phyloP scores from a whole-genome alignment of 2,888 invertebrate species.

The Isotomurus palustris region DNA sequence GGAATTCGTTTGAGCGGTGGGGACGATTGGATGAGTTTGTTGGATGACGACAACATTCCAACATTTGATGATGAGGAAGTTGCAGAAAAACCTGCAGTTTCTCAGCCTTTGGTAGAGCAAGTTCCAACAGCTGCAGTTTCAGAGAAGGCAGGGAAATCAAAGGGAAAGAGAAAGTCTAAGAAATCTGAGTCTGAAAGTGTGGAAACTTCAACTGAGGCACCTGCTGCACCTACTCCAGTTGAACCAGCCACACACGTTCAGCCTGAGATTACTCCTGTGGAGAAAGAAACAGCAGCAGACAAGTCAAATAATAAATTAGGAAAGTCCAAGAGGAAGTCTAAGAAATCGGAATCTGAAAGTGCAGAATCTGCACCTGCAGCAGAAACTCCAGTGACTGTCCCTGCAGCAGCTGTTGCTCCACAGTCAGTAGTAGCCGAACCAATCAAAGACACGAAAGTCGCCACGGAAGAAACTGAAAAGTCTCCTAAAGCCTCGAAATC shows the following conservation, averaged over 20 bases:
- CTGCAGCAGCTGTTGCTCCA: no score
- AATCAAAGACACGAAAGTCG: slow-evolving; percentile 3
- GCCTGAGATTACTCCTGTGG: background rate
- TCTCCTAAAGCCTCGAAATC: no score
- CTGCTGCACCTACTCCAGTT: no score
- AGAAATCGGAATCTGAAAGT: background rate
- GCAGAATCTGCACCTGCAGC: no score
- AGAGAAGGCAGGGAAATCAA: background rate
- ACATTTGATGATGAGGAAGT: slow-evolving; percentile 26
- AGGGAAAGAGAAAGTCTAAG: slow-evolving; percentile 8
- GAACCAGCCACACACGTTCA: no score
- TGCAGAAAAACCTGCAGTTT: background rate
- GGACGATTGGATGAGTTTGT: slow-evolving; percentile 10
- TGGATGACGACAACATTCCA: slow-evolving; percentile 31
- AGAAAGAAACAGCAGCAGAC: no score
- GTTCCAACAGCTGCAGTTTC: background rate
- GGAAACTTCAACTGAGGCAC: no score
- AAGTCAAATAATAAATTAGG: background rate
- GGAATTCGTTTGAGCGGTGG: slow-evolving; percentile 2
- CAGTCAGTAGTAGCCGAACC: background rate
- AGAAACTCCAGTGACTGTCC: no score
- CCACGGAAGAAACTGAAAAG: background rate
- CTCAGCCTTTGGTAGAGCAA: no score
- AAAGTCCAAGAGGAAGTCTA: background rate
- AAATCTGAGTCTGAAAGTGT: slow-evolving; percentile 20